phyloP scores from a whole-genome alignment of 1,140 invertebrate species.

The Polypedilum vanderplanki region DNA sequence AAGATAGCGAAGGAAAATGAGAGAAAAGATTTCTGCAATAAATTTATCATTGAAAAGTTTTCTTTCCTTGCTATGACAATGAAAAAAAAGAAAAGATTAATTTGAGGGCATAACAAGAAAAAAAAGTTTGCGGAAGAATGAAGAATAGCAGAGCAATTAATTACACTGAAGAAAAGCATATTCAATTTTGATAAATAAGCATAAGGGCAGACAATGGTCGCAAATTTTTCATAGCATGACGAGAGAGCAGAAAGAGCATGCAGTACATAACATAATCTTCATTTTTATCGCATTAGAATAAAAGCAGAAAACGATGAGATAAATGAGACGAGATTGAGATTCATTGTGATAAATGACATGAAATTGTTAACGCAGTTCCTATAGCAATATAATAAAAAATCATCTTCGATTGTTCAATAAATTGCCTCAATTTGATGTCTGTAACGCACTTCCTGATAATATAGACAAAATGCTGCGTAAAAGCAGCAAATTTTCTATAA shows the following conservation, averaged over 20 bases:
- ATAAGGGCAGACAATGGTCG: background rate
- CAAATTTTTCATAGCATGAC: background rate
- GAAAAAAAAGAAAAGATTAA: background rate
- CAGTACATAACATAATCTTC: background rate
- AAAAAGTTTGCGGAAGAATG: background rate
- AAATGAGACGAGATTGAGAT: conserved; percentile 3
- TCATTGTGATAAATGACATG: conserved; percentile 13
- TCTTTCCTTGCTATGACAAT: background rate
- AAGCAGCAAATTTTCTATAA: too few species aligned
- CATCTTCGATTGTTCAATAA: background rate
- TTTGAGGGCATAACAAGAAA: background rate
- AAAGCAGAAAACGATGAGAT: background rate
- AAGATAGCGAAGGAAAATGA: too few species aligned
- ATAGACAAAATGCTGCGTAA: background rate
- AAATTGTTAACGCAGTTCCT: conserved; percentile 1
- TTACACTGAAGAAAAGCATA: background rate
- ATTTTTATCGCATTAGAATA: conserved; percentile 16
- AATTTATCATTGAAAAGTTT: too few species aligned
- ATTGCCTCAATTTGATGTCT: background rate
- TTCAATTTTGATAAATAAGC: conserved; percentile 4
- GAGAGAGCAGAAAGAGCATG: background rate
- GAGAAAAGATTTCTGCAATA: too few species aligned
- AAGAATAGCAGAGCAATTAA: conserved; percentile 18
- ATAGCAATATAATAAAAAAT: background rate
- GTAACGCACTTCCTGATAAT: background rate